Percentiles rank a stretch among this genome's conserved stretches.
Conservation (phyloP, 2,888 invertebrate genomes). For the Drosophila multiciliata region DNA sequence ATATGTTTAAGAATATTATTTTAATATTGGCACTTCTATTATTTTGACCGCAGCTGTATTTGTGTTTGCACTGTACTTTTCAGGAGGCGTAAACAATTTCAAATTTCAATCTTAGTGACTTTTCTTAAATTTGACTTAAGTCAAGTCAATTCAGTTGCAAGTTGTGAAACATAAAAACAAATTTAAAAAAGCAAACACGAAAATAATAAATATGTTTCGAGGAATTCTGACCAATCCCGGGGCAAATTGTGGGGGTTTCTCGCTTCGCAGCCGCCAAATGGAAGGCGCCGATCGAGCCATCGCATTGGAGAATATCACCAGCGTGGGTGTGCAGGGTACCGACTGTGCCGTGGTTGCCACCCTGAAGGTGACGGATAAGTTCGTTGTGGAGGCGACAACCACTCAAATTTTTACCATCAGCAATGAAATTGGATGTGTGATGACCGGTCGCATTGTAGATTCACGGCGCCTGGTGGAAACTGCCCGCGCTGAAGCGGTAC, state of each 20-base stretch:
- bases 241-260: neutral
- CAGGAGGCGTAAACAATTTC: neutral
- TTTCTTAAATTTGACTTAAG: neutral
- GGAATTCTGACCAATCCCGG: neutral
- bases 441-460: neutral
- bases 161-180: neutral
- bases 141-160: neutral
- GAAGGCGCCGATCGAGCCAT: neutral
- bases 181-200: neutral
- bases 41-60: neutral
- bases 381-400: neutral
- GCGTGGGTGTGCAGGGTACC: neutral
- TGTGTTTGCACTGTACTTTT: neutral
- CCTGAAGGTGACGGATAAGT: neutral
- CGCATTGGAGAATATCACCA: neutral
- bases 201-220: neutral
- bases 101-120: neutral
- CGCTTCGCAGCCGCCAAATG: neutral
- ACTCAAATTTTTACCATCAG: neutral
- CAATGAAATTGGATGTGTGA: neutral
- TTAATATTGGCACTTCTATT: neutral
- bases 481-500: neutral
- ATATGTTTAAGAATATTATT: neutral
- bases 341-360: constrained; percentile 7
- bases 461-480: neutral